Evolutionary conservation across 2,888 invertebrate genomes (phyloP).

Genomic region (Amphiduros pacificus): DNA sequence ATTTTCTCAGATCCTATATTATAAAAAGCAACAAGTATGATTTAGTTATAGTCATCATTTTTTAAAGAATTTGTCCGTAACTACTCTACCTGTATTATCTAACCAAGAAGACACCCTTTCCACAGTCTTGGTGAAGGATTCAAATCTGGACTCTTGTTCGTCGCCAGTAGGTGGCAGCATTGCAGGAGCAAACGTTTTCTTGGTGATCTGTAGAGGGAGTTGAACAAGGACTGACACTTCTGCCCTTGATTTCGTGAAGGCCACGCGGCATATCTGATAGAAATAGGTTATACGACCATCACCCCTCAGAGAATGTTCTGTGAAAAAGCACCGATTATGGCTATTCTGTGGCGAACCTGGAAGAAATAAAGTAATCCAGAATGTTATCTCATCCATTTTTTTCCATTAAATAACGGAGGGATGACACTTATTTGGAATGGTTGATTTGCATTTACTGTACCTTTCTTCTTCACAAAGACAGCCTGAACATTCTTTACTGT

Average conservation of each 20-base stretch:
- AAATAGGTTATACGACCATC: conserved; percentile 9
- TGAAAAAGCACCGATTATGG: conserved; percentile 12
- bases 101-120: conserved; percentile 21
- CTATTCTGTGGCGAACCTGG: conserved; percentile 6
- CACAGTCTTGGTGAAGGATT: conserved; percentile 19
- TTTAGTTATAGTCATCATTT: too few species aligned
- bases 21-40: too few species aligned
- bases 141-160: conserved; percentile 14
- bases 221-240: conserved; percentile 7
- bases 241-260: neutral
- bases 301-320: conserved; percentile 5
- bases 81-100: conserved; percentile 17
- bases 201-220: conserved; percentile 15
- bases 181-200: conserved; percentile 22
- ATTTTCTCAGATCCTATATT: too few species aligned
- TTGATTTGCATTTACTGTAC: conserved; percentile 5
- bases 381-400: neutral
- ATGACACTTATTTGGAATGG: neutral
- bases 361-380: neutral
- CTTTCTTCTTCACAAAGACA: conserved; percentile 33
- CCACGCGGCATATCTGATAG: conserved; percentile 12
- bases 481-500: conserved; percentile 26
- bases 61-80: too few species aligned
- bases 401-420: neutral
- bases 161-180: conserved; percentile 2